A percentile compares a stretch with the other conserved stretches of the same genome.
Conservation (phyloP, 2,888 invertebrate species). For the Athalia rosae region DNA sequence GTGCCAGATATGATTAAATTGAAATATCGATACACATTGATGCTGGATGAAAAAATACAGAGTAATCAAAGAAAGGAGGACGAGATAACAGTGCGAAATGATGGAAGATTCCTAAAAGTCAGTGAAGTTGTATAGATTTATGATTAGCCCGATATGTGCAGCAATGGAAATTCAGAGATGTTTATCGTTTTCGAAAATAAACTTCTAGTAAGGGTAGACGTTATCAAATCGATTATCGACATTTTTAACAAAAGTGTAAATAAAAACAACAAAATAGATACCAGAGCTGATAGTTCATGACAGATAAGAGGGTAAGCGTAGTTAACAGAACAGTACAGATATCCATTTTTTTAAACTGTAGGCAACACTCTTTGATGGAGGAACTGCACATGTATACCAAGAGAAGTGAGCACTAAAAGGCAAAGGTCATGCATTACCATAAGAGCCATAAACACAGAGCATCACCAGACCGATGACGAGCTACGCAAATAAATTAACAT, state of each 20-base stretch:
- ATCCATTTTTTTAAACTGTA: neutral
- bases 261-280: neutral
- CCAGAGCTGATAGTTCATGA: neutral
- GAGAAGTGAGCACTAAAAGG: conserved; percentile 10
- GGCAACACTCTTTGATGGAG: neutral
- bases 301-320: neutral
- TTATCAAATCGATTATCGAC: neutral
- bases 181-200: too few relatives aligned
- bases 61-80: too few relatives aligned
- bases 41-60: too few relatives aligned
- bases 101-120: too few relatives aligned
- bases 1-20: too few relatives aligned
- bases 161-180: too few relatives aligned
- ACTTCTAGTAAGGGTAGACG: too few relatives aligned
- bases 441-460: conserved; percentile 10
- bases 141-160: too few relatives aligned
- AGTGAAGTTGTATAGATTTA: too few relatives aligned
- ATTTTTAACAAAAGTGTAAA: neutral
- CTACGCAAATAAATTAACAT: conserved; percentile 13
- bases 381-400: neutral
- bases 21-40: too few relatives aligned
- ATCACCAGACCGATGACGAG: conserved; percentile 19
- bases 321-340: neutral
- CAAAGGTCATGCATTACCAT: conserved; percentile 34
- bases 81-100: too few relatives aligned